phyloP scores from a whole-genome alignment of 2,888 invertebrate genomes.

The Acholoe squamosa region DNA sequence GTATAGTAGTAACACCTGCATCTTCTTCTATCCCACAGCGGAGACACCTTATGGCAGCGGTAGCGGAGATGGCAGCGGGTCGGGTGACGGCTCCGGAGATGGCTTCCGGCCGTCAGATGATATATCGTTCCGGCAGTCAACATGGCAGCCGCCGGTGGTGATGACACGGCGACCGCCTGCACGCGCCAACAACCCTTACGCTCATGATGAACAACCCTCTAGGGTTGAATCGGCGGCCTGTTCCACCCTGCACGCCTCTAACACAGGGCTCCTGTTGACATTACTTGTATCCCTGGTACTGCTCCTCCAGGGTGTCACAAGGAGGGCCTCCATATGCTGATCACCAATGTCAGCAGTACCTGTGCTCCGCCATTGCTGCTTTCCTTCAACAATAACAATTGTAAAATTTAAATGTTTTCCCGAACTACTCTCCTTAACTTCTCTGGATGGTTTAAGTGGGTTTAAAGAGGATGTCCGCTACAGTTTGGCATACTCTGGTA shows the following conservation, averaged over 20 bases:
- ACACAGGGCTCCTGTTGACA: slow-evolving; percentile 49
- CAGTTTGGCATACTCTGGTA: too few relatives aligned
- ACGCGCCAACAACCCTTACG: not conserved
- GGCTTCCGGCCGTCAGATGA: slow-evolving; percentile 61
- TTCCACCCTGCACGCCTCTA: not conserved
- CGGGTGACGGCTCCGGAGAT: slow-evolving; percentile 55
- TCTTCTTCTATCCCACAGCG: not conserved
- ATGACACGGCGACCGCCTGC: slow-evolving; percentile 54
- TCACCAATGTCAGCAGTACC: slow-evolving; percentile 40
- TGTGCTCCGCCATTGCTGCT: slow-evolving; percentile 57
- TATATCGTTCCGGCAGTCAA: slow-evolving; percentile 49
- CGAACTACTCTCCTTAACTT: too few relatives aligned
- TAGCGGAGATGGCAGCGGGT: slow-evolving; percentile 59
- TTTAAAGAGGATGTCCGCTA: too few relatives aligned
- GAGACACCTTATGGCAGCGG: slow-evolving; percentile 1
- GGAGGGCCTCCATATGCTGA: not conserved
- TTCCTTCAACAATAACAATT: not conserved
- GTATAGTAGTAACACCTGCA: too few relatives aligned
- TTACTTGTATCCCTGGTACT: not conserved
- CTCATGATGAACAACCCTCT: not conserved
- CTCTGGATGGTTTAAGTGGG: too few relatives aligned
- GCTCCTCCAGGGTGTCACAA: not conserved
- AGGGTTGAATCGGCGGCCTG: not conserved
- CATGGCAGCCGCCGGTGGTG: slow-evolving; percentile 56
- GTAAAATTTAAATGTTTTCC: too few relatives aligned